These are phyloP conservation scores for Pseudococcus jackbeardsleyi DNA, from an alignment of 2,888 invertebrate species.

Conservation along the genomic window DNA sequence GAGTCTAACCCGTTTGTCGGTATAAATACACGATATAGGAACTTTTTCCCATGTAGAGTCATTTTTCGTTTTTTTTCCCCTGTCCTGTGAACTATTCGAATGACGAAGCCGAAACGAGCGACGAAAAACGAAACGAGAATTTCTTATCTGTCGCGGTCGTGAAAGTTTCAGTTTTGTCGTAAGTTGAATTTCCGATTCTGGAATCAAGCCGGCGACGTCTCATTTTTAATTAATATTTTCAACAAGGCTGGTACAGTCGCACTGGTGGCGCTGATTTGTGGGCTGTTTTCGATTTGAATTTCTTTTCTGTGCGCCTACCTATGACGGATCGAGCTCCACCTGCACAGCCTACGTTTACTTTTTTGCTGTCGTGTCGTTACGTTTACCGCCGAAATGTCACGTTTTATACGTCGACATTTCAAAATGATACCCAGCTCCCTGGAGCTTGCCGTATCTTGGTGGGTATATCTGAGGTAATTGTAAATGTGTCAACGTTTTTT, in stretches of 20 bases:
- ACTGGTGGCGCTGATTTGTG: background rate
- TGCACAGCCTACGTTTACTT: background rate
- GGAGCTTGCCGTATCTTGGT: background rate
- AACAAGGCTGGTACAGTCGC: background rate
- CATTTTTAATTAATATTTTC: background rate
- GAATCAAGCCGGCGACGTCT: background rate
- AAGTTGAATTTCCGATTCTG: background rate
- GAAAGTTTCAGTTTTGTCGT: background rate
- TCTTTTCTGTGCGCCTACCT: background rate
- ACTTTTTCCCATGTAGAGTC: background rate
- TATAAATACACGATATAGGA: background rate
- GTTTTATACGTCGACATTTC: constrained; percentile 35
- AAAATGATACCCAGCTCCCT: constrained; percentile 5
- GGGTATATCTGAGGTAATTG: constrained; percentile 16
- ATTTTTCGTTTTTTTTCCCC: no score
- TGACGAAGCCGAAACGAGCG: background rate
- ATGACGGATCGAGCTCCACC: background rate
- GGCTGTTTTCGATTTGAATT: background rate
- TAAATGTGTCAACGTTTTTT: constrained; percentile 23
- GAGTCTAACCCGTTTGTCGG: background rate
- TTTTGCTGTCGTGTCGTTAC: background rate
- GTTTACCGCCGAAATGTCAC: background rate
- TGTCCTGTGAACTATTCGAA: no score
- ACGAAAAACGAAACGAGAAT: background rate
- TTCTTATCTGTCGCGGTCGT: background rate